Conservation (phyloP, 2,888 invertebrate species). For the Paralinhomoeus sp. region DNA sequence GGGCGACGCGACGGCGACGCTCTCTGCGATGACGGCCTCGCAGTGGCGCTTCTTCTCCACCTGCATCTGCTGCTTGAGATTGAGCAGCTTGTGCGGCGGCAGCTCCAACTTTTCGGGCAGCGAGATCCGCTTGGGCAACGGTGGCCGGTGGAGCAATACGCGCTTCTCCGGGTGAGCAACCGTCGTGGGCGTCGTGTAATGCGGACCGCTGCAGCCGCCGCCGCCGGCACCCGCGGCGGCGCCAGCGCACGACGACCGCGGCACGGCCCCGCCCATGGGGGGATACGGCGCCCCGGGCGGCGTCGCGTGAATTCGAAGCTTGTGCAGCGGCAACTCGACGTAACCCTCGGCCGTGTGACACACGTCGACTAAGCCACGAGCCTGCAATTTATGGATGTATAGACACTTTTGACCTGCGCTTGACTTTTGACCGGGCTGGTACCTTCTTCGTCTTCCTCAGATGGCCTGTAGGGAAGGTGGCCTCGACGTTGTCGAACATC, state of each 20-base stretch:
- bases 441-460: constrained; percentile 3
- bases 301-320: not conserved
- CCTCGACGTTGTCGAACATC: constrained; percentile 9
- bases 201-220: not conserved
- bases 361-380: not conserved
- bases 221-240: too few relatives aligned
- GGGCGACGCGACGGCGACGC: too few relatives aligned
- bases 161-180: constrained; percentile 1
- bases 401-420: too few relatives aligned
- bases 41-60: constrained; percentile 24
- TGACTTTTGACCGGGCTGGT: too few relatives aligned
- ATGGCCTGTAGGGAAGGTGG: constrained; percentile 11
- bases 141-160: constrained; percentile 9
- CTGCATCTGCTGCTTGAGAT: constrained; percentile 26
- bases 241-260: too few relatives aligned
- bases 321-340: not conserved
- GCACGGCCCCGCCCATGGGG: too few relatives aligned
- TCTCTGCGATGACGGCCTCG: too few relatives aligned
- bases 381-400: constrained; percentile 2
- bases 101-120: constrained; percentile 25
- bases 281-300: constrained; percentile 2
- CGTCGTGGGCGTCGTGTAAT: not conserved
- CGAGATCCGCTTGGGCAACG: constrained; percentile 25
- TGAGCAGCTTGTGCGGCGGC: constrained; percentile 26
- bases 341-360: not conserved